Conservation (phyloP, 2,113 vertebrate species). For the Crotalus helleri region DNA sequence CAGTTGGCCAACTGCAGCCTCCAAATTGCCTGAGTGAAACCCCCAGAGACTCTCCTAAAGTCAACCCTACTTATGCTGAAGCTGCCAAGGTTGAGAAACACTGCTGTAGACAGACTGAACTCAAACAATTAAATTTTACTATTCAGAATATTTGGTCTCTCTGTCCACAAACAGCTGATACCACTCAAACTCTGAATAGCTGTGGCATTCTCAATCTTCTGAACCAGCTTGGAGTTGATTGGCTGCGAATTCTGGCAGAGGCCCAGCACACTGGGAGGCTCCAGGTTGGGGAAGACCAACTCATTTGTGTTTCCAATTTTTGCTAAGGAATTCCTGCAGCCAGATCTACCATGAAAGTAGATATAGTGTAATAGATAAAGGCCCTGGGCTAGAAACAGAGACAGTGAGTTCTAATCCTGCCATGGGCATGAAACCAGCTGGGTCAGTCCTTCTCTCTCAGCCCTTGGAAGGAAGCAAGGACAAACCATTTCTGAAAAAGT, state of each 20-base stretch:
- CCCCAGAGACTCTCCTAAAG: background rate
- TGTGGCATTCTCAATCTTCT: background rate
- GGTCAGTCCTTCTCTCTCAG: background rate
- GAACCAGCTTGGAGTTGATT: background rate
- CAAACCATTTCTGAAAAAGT: background rate
- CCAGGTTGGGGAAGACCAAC: background rate
- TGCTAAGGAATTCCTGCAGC: background rate
- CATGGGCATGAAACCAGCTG: background rate
- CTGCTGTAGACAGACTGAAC: background rate
- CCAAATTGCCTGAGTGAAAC: background rate
- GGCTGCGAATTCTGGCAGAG: background rate
- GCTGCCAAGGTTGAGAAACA: background rate
- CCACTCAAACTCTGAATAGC: background rate
- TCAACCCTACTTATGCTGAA: background rate
- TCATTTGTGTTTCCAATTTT: background rate
- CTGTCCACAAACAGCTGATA: background rate
- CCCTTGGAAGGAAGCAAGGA: background rate
- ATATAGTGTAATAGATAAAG: background rate
- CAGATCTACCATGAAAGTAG: background rate
- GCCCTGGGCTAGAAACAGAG: background rate
- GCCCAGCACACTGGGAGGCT: background rate
- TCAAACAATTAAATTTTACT: background rate
- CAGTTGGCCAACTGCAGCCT: background rate
- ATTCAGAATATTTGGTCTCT: background rate
- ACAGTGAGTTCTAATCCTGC: background rate